These are phyloP conservation scores for Trachymyrmex septentrionalis DNA, from an alignment of 1,140 invertebrate species.

Conservation along the genomic window DNA sequence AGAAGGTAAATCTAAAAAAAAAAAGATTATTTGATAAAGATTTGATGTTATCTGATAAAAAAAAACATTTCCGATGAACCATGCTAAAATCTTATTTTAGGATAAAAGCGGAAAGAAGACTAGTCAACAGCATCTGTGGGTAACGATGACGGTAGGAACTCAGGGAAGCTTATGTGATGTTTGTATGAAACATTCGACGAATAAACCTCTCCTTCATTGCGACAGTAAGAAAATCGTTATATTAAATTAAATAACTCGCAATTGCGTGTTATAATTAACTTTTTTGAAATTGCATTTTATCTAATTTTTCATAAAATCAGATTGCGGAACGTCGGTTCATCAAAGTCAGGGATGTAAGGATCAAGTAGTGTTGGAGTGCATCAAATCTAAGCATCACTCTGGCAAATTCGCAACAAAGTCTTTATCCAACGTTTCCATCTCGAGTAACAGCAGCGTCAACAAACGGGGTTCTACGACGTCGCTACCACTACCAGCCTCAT, in stretches of 20 bases:
- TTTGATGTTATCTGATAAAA: slow-evolving; percentile 14
- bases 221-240: slow-evolving; percentile 87
- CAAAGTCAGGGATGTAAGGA: slow-evolving; percentile 94
- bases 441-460: slow-evolving; percentile 76
- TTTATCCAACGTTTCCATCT: slow-evolving; percentile 81
- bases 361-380: slow-evolving; percentile 92
- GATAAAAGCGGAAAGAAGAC: slow-evolving; percentile 85
- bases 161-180: slow-evolving; percentile 90
- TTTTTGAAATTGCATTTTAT: background rate
- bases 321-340: slow-evolving; percentile 94
- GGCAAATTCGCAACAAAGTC: slow-evolving; percentile 82
- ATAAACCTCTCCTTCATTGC: slow-evolving; percentile 91
- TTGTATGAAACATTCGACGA: slow-evolving; percentile 92
- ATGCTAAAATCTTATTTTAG: slow-evolving; percentile 68
- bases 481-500: slow-evolving; percentile 80
- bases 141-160: slow-evolving; percentile 87
- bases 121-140: slow-evolving; percentile 90
- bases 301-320: slow-evolving; percentile 78
- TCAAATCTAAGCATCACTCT: slow-evolving; percentile 86
- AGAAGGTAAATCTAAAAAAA: slow-evolving; percentile 88
- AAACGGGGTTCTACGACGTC: slow-evolving; percentile 84
- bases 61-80: background rate
- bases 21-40: background rate
- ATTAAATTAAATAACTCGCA: slow-evolving; percentile 6
- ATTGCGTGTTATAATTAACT: slow-evolving; percentile 22